Conservation (phyloP, 2,797 vertebrate genomes). For the Perodicticus potto region DNA sequence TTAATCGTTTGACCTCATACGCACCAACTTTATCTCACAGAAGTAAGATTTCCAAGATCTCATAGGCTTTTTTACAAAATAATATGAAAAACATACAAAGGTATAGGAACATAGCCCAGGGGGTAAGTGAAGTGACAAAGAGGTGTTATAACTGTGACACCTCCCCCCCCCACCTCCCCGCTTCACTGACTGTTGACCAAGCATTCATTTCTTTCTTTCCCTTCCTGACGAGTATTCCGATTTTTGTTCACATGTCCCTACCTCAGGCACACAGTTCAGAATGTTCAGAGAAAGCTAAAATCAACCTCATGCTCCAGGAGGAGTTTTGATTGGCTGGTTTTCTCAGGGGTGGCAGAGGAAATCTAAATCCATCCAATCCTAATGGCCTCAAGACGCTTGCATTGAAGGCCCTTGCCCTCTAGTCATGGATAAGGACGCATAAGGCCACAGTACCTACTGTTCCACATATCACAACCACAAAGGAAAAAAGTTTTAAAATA, state of each 20-base stretch:
- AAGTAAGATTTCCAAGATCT: neutral
- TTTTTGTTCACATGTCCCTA: neutral
- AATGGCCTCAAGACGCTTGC: neutral
- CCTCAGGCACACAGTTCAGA: neutral
- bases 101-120: neutral
- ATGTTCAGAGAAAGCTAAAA: neutral
- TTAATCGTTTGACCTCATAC: too few relatives aligned
- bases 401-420: neutral
- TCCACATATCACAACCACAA: neutral
- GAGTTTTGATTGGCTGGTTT: neutral
- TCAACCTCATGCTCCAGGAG: neutral
- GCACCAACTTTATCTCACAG: neutral
- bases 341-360: neutral
- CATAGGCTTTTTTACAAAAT: neutral
- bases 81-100: neutral
- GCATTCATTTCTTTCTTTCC: neutral
- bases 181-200: neutral
- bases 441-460: neutral
- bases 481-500: neutral
- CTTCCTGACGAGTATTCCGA: neutral
- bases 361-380: neutral
- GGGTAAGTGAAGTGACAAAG: neutral
- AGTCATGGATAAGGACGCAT: neutral
- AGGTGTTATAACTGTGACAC: neutral
- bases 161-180: too few relatives aligned